Conservation (phyloP, 2,888 invertebrate species). For the Anthophora plumipes region DNA sequence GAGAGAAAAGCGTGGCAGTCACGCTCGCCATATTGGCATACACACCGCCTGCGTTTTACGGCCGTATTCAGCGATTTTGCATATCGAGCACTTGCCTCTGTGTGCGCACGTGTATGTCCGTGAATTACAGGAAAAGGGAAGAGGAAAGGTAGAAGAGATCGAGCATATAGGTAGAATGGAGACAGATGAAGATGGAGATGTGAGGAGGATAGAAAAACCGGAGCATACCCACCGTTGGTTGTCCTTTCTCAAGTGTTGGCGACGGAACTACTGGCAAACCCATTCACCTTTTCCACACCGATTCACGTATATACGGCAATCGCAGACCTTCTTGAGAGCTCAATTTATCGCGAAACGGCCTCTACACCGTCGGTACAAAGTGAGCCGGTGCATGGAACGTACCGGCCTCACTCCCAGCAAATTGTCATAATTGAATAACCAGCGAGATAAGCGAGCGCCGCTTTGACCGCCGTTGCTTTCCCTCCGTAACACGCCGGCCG, state of each 20-base stretch:
- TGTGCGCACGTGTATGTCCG: conserved; percentile 52
- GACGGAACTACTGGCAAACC: conserved; percentile 59
- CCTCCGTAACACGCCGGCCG: conserved; percentile 32
- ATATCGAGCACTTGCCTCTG: conserved; percentile 73
- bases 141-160: not conserved
- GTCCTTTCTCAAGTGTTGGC: conserved; percentile 56
- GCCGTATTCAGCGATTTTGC: conserved; percentile 83
- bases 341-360: conserved; percentile 72
- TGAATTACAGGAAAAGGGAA: conserved; percentile 59
- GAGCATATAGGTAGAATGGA: not conserved
- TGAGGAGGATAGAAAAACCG: conserved; percentile 37
- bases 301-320: conserved; percentile 68
- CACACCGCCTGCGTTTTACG: conserved; percentile 83
- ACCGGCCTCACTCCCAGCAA: conserved; percentile 46
- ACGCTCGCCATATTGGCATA: conserved; percentile 80
- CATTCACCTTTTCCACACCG: conserved; percentile 66
- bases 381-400: conserved; percentile 42
- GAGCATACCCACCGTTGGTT: conserved; percentile 51
- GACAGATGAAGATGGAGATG: conserved; percentile 1
- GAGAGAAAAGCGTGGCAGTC: conserved; percentile 64
- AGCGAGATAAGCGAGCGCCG: conserved; percentile 70
- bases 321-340: conserved; percentile 71
- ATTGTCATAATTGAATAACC: conserved; percentile 76
- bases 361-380: conserved; percentile 53
- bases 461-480: conserved; percentile 59